phyloP scores from a whole-genome alignment of 1,140 invertebrate genomes.

The Diploscapter pachys region DNA sequence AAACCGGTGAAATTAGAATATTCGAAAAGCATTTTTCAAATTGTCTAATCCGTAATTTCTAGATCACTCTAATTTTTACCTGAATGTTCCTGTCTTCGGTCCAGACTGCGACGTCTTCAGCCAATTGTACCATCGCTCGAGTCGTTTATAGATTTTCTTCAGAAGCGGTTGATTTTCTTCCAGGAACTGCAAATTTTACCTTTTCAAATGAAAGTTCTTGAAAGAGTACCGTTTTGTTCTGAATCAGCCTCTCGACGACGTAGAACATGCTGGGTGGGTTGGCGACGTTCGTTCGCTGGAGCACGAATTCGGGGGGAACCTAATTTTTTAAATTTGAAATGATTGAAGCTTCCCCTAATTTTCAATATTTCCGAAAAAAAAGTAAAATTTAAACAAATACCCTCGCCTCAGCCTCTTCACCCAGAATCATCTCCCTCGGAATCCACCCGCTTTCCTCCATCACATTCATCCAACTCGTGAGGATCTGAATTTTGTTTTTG shows the following conservation, averaged over 20 bases:
- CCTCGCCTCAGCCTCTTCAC: slow-evolving; percentile 70
- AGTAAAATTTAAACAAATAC: background rate
- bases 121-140: slow-evolving; percentile 89
- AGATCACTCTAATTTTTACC: background rate
- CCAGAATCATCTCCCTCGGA: slow-evolving; percentile 89
- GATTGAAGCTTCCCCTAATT: background rate
- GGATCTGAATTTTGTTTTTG: slow-evolving; percentile 43
- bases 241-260: slow-evolving; percentile 50
- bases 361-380: no score
- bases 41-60: background rate
- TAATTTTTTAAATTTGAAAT: background rate
- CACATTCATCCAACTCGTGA: slow-evolving; percentile 89
- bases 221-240: slow-evolving; percentile 25
- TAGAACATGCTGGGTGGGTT: slow-evolving; percentile 58
- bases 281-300: slow-evolving; percentile 86
- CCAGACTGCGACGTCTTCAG: slow-evolving; percentile 88
- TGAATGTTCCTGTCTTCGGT: slow-evolving; percentile 62
- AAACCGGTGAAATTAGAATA: no score
- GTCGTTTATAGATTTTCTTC: slow-evolving; percentile 62
- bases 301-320: slow-evolving; percentile 85
- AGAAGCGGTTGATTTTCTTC: slow-evolving; percentile 9
- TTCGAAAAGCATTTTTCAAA: no score
- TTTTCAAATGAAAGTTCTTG: background rate
- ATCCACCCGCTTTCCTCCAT: slow-evolving; percentile 99
- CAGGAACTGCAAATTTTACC: background rate